These are phyloP conservation scores for Dreissena rostriformis DNA, from an alignment of 1,140 invertebrate species.

Conservation along the genomic window DNA sequence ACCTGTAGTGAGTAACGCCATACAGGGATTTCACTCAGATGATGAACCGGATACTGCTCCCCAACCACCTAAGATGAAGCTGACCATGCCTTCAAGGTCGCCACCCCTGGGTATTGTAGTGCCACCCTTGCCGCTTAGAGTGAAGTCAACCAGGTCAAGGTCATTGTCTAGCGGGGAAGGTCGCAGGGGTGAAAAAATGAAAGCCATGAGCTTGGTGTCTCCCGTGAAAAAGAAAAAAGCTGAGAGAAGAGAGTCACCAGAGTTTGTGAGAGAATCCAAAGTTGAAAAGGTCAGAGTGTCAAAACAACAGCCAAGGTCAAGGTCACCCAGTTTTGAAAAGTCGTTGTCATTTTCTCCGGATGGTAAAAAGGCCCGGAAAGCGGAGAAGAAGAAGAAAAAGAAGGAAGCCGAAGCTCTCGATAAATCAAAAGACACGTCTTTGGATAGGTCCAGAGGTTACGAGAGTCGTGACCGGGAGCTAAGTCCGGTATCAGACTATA, in stretches of 20 bases:
- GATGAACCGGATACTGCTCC: slow-evolving; percentile 42
- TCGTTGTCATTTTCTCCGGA: slow-evolving; percentile 58
- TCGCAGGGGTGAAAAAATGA: slow-evolving; percentile 35
- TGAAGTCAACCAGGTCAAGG: slow-evolving; percentile 52
- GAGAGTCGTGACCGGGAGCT: slow-evolving; percentile 11
- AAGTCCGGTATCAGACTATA: slow-evolving; percentile 40
- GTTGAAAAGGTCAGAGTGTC: slow-evolving; percentile 30
- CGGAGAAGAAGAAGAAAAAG: slow-evolving; percentile 49
- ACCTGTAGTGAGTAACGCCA: slow-evolving; percentile 35
- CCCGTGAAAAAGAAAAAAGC: slow-evolving; percentile 47
- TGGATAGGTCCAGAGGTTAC: slow-evolving; percentile 23
- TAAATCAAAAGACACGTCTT: slow-evolving; percentile 26
- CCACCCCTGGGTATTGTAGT: slow-evolving; percentile 2
- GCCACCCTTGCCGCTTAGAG: slow-evolving; percentile 15
- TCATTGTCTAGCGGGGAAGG: slow-evolving; percentile 45
- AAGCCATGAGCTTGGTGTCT: slow-evolving; percentile 43
- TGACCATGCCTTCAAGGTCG: slow-evolving; percentile 47
- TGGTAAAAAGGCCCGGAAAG: slow-evolving; percentile 51
- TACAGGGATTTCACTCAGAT: slow-evolving; percentile 52
- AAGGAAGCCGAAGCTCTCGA: slow-evolving; percentile 42
- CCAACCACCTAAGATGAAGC: slow-evolving; percentile 22
- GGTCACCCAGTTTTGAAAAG: slow-evolving; percentile 54
- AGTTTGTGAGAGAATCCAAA: slow-evolving; percentile 39
- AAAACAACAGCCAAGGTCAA: slow-evolving; percentile 47
- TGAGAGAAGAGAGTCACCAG: slow-evolving; percentile 43